phyloP scores from a whole-genome alignment of 2,113 vertebrate genomes.

The Zeus faber region DNA sequence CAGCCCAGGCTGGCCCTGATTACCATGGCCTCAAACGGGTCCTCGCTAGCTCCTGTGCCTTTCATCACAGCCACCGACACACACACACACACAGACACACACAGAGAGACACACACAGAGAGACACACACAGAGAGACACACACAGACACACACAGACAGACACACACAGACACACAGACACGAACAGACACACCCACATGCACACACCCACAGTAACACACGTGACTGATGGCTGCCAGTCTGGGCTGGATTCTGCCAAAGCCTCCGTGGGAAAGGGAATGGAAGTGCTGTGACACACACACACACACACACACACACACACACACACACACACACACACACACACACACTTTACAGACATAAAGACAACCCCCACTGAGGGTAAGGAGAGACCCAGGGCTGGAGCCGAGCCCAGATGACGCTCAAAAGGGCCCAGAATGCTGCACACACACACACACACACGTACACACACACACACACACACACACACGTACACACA shows the following conservation, averaged over 20 bases:
- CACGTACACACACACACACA: conserved; percentile 29
- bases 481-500: conserved; percentile 29
- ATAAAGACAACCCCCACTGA: conserved; percentile 63
- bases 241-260: conserved; percentile 67
- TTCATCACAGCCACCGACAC: conserved; percentile 81
- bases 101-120: conserved; percentile 46
- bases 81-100: conserved; percentile 38
- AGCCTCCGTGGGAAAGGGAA: conserved; percentile 60
- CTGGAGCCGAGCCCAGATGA: conserved; percentile 74
- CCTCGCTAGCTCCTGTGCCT: conserved; percentile 82
- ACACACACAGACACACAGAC: conserved; percentile 26
- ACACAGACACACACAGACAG: conserved; percentile 19
- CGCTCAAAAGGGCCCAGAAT: conserved; percentile 73
- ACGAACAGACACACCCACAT: conserved; percentile 46
- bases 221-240: conserved; percentile 84
- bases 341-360: conserved; percentile 38
- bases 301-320: conserved; percentile 33
- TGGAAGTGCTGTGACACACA: conserved; percentile 25
- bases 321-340: conserved; percentile 25
- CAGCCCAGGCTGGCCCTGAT: conserved; percentile 89
- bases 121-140: conserved; percentile 47
- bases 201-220: conserved; percentile 27
- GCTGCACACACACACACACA: too few relatives aligned
- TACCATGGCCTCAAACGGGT: conserved; percentile 83
- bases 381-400: conserved; percentile 70